Evolutionary conservation across 2,888 invertebrate genomes (phyloP).

Genomic region (Willowsia nigromaculata): DNA sequence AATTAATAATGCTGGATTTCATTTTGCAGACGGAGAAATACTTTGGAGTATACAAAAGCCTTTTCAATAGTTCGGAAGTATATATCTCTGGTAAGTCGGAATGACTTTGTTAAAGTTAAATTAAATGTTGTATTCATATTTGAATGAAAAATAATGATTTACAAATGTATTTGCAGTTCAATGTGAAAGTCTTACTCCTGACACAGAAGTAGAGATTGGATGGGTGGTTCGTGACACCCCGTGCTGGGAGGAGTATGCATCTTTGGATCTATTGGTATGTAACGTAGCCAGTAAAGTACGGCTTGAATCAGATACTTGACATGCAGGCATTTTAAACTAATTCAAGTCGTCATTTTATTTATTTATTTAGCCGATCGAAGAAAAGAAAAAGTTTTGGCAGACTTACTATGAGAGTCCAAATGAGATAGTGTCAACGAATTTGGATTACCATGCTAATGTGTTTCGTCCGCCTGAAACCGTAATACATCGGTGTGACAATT

Average conservation of each 20-base stretch:
- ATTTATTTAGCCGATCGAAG: conserved; percentile 58
- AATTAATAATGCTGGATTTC: too few relatives aligned
- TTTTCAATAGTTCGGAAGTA: conserved; percentile 87
- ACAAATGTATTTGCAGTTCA: conserved; percentile 62
- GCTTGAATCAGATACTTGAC: too few relatives aligned
- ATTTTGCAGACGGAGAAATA: conserved; percentile 74
- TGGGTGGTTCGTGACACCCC: conserved; percentile 83
- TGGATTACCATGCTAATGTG: conserved; percentile 25
- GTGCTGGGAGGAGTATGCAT: conserved; percentile 82
- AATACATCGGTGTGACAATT: conserved; percentile 74
- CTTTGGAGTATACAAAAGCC: conserved; percentile 82
- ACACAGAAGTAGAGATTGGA: conserved; percentile 81
- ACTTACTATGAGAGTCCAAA: conserved; percentile 68
- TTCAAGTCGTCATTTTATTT: conserved; percentile 44
- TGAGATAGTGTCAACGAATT: neutral
- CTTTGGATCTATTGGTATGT: conserved; percentile 75
- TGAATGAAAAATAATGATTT: too few relatives aligned
- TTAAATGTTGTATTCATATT: neutral
- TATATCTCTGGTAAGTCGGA: conserved; percentile 85
- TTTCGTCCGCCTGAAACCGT: conserved; percentile 56
- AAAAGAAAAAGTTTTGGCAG: conserved; percentile 72
- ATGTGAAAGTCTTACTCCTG: conserved; percentile 70
- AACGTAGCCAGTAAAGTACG: too few relatives aligned
- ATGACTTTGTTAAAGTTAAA: too few relatives aligned
- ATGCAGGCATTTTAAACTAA: too few relatives aligned